Base-by-base conservation (phyloP, 2,888 invertebrate genomes). In the Apamea sordens region DNA sequence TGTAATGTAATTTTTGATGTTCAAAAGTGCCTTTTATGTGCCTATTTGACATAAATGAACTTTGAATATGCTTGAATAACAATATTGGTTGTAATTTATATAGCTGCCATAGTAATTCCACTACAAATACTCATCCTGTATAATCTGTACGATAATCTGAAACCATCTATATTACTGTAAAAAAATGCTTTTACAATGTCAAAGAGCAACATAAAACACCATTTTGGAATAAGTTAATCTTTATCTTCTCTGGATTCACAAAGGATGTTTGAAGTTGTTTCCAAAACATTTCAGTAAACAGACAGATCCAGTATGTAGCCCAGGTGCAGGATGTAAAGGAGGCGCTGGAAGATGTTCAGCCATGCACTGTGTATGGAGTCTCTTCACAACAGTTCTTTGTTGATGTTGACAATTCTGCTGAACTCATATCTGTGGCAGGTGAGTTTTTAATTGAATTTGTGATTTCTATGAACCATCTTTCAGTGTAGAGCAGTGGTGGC, bases 301-400 rank as follows among this genome's bases (percentile, higher is more conserved):
- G 94, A 82, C 94, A 94, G 83, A 92, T 95, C 53, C 95, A 95
- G 56, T 95, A 93, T 92, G 92, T 96, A 41, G 91, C 94, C 15
- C 93, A 95, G 88, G 93, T 92, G 1, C 91, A 94, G 84, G 91
- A 94, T 89, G 90, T 85, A 0, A 94, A 96, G 81, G 92, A 93
- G 32, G 88, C 86, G 0, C 78, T 93, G 41, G 93, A 92, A 24
- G 90, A 89, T 82, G 90, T 91, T 11, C 92, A 94, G 68, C 86
- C 94, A 0, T 93, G 94, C 82, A 88, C 93, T 5, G 92, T 94
- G 15, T 95, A 94, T 90, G 94, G 95, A 89, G 93, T 94, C 21
- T 86, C 93, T 21, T 88, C 94, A 15, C 95, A 96, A 80, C 95
- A 95, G 47, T 94, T 93, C 83, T 95, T 91, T 91, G 94, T 96